Conservation (phyloP, 2,113 vertebrate species). For the Mustela nigripes region DNA sequence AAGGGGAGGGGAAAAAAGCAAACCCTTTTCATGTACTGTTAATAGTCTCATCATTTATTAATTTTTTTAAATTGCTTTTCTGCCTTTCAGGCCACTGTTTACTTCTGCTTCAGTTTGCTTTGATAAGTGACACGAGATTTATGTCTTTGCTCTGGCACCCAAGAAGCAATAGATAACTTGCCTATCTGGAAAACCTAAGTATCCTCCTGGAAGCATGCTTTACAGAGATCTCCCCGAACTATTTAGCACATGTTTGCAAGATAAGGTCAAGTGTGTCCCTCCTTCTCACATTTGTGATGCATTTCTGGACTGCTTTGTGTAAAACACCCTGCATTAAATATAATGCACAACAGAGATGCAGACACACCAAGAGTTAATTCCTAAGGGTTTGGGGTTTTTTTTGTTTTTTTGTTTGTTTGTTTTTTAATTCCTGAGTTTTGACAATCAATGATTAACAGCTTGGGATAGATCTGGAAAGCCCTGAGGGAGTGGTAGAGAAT, state of each 20-base stretch:
- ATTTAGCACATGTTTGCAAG: conserved; percentile 42
- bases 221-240: conserved; percentile 50
- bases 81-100: conserved; percentile 64
- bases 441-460: background rate
- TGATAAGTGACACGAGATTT: conserved; percentile 56
- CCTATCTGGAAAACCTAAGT: background rate
- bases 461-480: background rate
- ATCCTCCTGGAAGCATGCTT: conserved; percentile 24
- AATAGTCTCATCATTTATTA: conserved; percentile 80
- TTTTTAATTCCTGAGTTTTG: background rate
- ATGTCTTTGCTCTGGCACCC: conserved; percentile 67
- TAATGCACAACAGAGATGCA: background rate
- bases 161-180: conserved; percentile 67
- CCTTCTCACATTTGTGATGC: background rate
- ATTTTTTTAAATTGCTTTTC: conserved; percentile 73
- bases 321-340: background rate
- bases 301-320: background rate
- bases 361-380: conserved; percentile 18
- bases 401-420: background rate
- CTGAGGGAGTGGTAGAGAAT: background rate
- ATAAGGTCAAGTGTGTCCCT: conserved; percentile 16
- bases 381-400: background rate
- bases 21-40: conserved; percentile 65
- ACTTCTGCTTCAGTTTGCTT: conserved; percentile 53
- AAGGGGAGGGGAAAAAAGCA: conserved; percentile 39